Percentiles rank a stretch among this genome's conserved stretches.
These are phyloP conservation scores for Euphydryas editha DNA, from an alignment of 2,888 invertebrate genomes.

Conservation along the genomic window DNA sequence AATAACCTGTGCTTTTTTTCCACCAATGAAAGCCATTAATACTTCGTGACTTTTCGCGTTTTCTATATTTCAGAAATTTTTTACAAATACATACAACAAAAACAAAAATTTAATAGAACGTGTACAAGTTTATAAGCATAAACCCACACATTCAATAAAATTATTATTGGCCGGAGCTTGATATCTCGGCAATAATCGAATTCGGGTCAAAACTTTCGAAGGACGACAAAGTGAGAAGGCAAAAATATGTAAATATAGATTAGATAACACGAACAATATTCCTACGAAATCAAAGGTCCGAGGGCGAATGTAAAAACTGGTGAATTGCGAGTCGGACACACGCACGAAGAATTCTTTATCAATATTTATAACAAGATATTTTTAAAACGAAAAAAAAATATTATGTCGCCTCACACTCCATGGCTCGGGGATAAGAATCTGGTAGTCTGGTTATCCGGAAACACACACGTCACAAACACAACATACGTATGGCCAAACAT, in stretches of 20 bases:
- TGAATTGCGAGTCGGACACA: too few species aligned
- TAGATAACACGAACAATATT: constrained; percentile 43
- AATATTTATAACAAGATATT: too few species aligned
- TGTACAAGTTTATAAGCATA: neutral
- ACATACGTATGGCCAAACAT: neutral
- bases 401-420: too few species aligned
- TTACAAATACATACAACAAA: neutral
- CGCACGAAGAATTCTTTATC: too few species aligned
- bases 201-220: constrained; percentile 44
- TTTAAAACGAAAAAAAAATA: too few species aligned
- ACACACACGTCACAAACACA: too few species aligned
- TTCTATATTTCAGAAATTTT: too few species aligned
- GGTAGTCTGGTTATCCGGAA: too few species aligned
- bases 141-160: constrained; percentile 40
- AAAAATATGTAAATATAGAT: constrained; percentile 48
- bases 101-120: neutral
- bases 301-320: constrained; percentile 9
- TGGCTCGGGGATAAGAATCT: too few species aligned
- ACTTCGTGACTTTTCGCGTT: too few species aligned
- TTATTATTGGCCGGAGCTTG: constrained; percentile 40
- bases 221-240: constrained; percentile 34
- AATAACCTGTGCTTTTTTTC: too few species aligned
- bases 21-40: too few species aligned
- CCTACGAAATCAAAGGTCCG: constrained; percentile 39
- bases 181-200: constrained; percentile 47